phyloP scores from a whole-genome alignment of 2,113 vertebrate genomes.

The Melanerpes formicivorus region DNA sequence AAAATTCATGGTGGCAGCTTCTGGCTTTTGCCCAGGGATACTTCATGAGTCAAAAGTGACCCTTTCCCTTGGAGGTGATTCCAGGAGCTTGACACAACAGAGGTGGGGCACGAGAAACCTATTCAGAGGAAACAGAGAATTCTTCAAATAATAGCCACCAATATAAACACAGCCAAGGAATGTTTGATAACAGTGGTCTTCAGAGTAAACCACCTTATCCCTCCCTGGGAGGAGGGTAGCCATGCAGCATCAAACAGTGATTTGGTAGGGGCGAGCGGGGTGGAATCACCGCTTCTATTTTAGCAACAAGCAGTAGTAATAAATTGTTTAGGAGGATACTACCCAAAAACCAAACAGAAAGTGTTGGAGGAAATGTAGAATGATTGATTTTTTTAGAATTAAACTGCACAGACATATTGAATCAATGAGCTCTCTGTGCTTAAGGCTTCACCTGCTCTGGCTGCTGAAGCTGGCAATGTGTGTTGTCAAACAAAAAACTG shows the following conservation, averaged over 20 bases:
- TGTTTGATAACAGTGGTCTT: neutral
- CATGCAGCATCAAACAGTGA: neutral
- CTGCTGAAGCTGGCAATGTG: slow-evolving; percentile 28
- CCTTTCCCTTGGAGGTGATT: slow-evolving; percentile 63
- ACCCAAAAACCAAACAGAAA: slow-evolving; percentile 4
- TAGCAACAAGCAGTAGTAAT: slow-evolving; percentile 44
- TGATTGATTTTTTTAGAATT: slow-evolving; percentile 62
- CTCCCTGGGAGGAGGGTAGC: neutral
- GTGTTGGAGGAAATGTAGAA: slow-evolving; percentile 53
- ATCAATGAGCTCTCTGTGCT: slow-evolving; percentile 56
- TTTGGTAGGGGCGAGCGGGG: neutral
- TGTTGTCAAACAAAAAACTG: slow-evolving; percentile 23
- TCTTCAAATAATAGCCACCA: slow-evolving; percentile 2
- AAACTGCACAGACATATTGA: slow-evolving; percentile 27
- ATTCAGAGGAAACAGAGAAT: slow-evolving; percentile 31
- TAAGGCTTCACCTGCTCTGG: slow-evolving; percentile 12
- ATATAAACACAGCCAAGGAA: neutral
- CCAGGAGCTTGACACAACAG: slow-evolving; percentile 14
- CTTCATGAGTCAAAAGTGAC: slow-evolving; percentile 57
- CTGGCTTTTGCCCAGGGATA: slow-evolving; percentile 56
- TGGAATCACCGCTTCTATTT: slow-evolving; percentile 54
- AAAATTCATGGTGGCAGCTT: slow-evolving; percentile 74
- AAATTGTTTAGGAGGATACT: slow-evolving; percentile 50
- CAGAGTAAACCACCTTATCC: neutral
- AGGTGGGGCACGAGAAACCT: slow-evolving; percentile 20